A percentile compares a stretch with the other conserved stretches of the same genome.
These are phyloP conservation scores for Indicator maculatus DNA, from an alignment of 2,113 vertebrate genomes.

Conservation along the genomic window DNA sequence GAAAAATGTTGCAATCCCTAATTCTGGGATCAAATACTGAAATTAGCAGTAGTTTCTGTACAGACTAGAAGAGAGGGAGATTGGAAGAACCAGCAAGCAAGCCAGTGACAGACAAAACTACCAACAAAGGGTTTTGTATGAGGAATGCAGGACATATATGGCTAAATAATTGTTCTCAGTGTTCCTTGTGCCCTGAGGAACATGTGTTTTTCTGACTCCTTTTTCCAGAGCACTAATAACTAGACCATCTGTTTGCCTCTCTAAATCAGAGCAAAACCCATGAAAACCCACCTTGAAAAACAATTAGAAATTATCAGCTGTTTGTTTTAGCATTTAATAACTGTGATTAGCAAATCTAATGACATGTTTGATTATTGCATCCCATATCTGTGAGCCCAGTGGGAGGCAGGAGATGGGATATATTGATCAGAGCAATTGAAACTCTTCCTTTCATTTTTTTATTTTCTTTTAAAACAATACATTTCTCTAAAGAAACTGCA, in stretches of 20 bases:
- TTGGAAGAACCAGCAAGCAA: not conserved
- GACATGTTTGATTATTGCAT: conserved; percentile 52
- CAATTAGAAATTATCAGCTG: conserved; percentile 51
- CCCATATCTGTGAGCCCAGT: not conserved
- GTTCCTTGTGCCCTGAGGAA: conserved; percentile 24
- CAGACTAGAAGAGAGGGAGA: not conserved
- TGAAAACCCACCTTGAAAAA: conserved; percentile 58
- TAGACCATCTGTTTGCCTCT: conserved; percentile 56
- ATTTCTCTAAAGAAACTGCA: not conserved
- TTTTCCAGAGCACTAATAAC: conserved; percentile 51
- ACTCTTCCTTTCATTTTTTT: not conserved
- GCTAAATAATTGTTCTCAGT: conserved; percentile 44
- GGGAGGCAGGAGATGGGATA: conserved; percentile 1
- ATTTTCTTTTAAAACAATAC: not conserved
- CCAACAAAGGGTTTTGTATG: not conserved
- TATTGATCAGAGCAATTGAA: conserved; percentile 18
- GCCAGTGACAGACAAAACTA: not conserved
- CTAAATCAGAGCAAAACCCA: conserved; percentile 48
- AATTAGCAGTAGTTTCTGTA: not conserved
- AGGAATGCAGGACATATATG: not conserved
- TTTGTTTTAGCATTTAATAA: conserved; percentile 66
- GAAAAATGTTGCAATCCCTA: not conserved
- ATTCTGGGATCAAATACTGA: not conserved
- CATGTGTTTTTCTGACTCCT: conserved; percentile 27
- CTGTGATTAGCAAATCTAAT: conserved; percentile 54